These are phyloP conservation scores for Drosophila repleta DNA, from an alignment of 1,140 invertebrate species.

Conservation along the genomic window DNA sequence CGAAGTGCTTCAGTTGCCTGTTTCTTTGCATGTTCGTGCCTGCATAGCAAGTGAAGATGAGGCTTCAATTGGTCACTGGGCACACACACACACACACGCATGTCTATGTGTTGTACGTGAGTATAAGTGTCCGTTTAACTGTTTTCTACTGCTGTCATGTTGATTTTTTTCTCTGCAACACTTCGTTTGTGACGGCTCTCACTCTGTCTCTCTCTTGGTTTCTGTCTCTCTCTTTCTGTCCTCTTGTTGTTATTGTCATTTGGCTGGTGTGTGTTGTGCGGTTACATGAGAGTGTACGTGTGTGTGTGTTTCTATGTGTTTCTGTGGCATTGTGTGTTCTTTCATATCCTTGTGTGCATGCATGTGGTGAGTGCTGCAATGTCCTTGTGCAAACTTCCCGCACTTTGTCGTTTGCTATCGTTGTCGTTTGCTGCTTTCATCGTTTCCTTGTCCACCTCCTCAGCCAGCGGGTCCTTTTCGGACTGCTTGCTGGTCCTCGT, in stretches of 20 bases:
- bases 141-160: slow-evolving; percentile 67
- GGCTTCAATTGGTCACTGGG: slow-evolving; percentile 72
- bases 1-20: slow-evolving; percentile 32
- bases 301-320: slow-evolving; percentile 26
- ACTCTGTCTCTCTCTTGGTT: slow-evolving; percentile 5
- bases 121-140: slow-evolving; percentile 55
- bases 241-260: slow-evolving; percentile 53
- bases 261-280: slow-evolving; percentile 50
- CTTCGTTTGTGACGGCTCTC: slow-evolving; percentile 30
- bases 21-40: slow-evolving; percentile 69
- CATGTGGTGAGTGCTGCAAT: slow-evolving; percentile 79
- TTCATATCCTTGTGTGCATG: slow-evolving; percentile 79
- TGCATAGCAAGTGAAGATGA: slow-evolving; percentile 49
- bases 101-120: background rate
- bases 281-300: slow-evolving; percentile 10
- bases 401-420: slow-evolving; percentile 67
- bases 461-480: background rate
- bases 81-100: slow-evolving; percentile 20
- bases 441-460: slow-evolving; percentile 48
- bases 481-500: slow-evolving; percentile 6
- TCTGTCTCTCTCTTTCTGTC: slow-evolving; percentile 26
- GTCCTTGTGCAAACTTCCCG: slow-evolving; percentile 80
- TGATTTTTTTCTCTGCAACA: slow-evolving; percentile 65
- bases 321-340: slow-evolving; percentile 36
- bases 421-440: slow-evolving; percentile 59